Percentiles rank a stretch among this genome's conserved stretches.
phyloP scores from a whole-genome alignment of 1,140 invertebrate species.

The Cotesia glomerata region DNA sequence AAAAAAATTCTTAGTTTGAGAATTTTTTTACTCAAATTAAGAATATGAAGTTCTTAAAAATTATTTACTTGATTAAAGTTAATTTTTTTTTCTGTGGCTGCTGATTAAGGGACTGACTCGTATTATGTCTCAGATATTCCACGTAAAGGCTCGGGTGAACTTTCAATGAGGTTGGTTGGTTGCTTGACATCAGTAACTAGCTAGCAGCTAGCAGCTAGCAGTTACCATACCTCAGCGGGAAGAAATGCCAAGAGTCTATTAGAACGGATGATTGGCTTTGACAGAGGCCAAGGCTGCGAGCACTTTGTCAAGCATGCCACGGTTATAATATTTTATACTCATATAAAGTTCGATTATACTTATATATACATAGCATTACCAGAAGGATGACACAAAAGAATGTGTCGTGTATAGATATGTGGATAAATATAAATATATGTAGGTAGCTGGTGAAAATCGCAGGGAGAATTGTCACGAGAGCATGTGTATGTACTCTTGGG shows the following conservation, averaged over 20 bases:
- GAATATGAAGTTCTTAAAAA: no score
- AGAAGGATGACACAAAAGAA: background rate
- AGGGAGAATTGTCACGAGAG: background rate
- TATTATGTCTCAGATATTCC: background rate
- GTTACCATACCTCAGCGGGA: conserved; percentile 10
- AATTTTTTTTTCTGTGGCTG: no score
- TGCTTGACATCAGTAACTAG: no score
- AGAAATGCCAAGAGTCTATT: conserved; percentile 27
- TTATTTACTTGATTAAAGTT: no score
- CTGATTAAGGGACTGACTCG: no score
- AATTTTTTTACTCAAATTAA: no score
- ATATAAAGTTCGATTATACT: background rate
- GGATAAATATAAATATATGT: background rate
- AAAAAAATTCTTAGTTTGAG: no score
- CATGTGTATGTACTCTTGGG: background rate
- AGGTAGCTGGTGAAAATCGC: background rate
- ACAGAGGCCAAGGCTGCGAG: conserved; percentile 31
- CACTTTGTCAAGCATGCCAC: conserved; percentile 26
- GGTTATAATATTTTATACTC: conserved; percentile 7
- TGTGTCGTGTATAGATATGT: background rate
- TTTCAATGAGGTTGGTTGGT: conserved; percentile 7
- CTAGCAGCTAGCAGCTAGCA: background rate
- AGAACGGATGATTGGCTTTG: conserved; percentile 24
- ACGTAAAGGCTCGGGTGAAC: background rate
- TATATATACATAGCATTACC: background rate